Evolutionary conservation across 1,140 invertebrate species (phyloP), one percentile per base, ranked within the genome.

Genomic region (Holotrichia oblita): DNA sequence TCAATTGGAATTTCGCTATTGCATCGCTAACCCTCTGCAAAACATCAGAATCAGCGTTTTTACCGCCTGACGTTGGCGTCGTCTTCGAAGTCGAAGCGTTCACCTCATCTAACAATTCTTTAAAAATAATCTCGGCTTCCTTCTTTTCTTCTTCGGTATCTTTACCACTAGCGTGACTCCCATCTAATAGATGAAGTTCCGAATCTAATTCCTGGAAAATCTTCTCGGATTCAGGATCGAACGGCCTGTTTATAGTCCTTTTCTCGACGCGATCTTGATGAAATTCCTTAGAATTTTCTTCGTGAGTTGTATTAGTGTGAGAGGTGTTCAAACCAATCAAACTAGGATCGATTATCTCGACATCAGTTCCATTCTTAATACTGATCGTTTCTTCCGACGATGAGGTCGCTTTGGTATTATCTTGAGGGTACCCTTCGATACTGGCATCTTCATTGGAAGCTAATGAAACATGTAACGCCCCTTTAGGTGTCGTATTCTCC

Each of bases 51-150:
- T 82, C 77, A 79, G 78, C 9, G 61, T 27, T 41, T 0, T 27
- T 12, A 8, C 24, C 12, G 12, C n/a, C 40, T 6, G 24, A 22
- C 42, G 73, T 79, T 61, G 61, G 24, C 14, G 77, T 77, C 34
- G 22, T 73, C 76, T 44, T 77, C 61, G 83, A 83, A 14, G 80
- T 82, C 69, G 83, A 83, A 10, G 80, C 81, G 40, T 79, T 77
- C 6, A 81, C 81, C 78, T 85, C 84, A 8, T 83, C 83, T 3
- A 83, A n/a, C 3, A 86, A 79, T 76, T 86, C 82, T 77, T 84
- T 82, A 73, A 86, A 86, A 24, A 86, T 84, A 55, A 79, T 61
- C 8, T 83, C 79, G 2, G 83, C 82, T 80, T 85, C 84, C 17
- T 69, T 69, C 42, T 83, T 79, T 69, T 82, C 79, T 61, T 84